phyloP scores from a whole-genome alignment of 2,113 vertebrate species.

The Heliornis fulica region DNA sequence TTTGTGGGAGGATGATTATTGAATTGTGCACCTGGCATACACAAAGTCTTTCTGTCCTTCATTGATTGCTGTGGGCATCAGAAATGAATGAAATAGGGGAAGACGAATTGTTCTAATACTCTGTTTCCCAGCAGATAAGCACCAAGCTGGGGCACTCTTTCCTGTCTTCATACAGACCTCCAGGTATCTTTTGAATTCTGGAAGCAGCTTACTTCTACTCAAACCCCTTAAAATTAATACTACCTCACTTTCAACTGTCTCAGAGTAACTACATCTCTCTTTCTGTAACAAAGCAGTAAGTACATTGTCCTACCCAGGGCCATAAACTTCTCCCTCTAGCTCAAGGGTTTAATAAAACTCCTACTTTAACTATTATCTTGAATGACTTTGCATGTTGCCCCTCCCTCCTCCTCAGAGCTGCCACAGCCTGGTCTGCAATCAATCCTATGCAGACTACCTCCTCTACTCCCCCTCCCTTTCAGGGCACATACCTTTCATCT shows the following conservation, averaged over 20 bases:
- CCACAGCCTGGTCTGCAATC: rapidly evolving
- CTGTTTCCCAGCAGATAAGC: background rate
- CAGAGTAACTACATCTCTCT: background rate
- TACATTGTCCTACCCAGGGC: background rate
- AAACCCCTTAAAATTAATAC: slow-evolving; percentile 6
- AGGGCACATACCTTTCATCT: background rate
- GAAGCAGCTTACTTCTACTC: slow-evolving; percentile 3
- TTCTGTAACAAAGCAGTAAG: background rate
- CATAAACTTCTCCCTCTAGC: background rate
- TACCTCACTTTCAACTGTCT: background rate
- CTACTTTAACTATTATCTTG: background rate
- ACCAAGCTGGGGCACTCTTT: background rate
- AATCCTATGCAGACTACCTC: background rate
- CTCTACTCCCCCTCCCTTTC: background rate
- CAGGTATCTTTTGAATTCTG: background rate
- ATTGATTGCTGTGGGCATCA: slow-evolving; percentile 29
- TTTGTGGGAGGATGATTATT: slow-evolving; percentile 5
- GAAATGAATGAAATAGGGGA: background rate
- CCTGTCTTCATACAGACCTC: background rate
- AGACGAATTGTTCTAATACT: background rate
- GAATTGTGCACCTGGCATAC: slow-evolving; percentile 30
- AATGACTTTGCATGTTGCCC: background rate
- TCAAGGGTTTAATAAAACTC: background rate
- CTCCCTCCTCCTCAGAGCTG: background rate
- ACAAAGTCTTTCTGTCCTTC: slow-evolving; percentile 3